A percentile compares a stretch with the other conserved stretches of the same genome.
phyloP scores from a whole-genome alignment of 2,797 vertebrate species.

The Knipowitschia caucasica region DNA sequence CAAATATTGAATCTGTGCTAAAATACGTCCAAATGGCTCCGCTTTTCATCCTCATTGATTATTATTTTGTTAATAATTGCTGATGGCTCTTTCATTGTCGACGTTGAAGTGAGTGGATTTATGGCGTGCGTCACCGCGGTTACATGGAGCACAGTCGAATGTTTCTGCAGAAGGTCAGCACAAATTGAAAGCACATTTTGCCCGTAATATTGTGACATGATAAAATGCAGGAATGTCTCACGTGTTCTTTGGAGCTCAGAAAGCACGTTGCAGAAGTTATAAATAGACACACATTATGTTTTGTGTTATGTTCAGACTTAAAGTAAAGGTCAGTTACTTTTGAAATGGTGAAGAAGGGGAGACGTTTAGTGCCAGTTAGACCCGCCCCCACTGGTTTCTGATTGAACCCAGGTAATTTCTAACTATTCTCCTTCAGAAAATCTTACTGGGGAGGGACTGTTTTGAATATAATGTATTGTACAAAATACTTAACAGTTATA shows the following conservation, averaged over 20 bases:
- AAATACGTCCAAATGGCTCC: neutral
- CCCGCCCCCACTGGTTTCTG: too few relatives aligned
- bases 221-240: constrained; percentile 5
- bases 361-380: too few relatives aligned
- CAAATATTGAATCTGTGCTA: constrained; percentile 19
- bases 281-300: neutral
- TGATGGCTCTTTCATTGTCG: neutral
- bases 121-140: neutral
- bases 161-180: neutral
- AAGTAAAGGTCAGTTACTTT: neutral
- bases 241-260: neutral
- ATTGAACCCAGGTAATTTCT: too few relatives aligned
- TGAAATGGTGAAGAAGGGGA: too few relatives aligned
- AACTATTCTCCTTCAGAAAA: too few relatives aligned
- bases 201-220: constrained; percentile 10
- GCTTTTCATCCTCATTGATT: neutral
- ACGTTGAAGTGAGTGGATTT: neutral
- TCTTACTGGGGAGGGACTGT: too few relatives aligned
- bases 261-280: neutral
- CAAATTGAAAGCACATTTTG: constrained; percentile 6
- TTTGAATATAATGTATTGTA: too few relatives aligned
- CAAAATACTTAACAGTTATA: too few relatives aligned
- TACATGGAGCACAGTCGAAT: neutral
- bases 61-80: neutral
- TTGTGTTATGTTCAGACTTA: neutral